A percentile compares a stretch with the other conserved stretches of the same genome.
Conservation (phyloP, 2,797 vertebrate genomes). For the Spinus pinus region DNA sequence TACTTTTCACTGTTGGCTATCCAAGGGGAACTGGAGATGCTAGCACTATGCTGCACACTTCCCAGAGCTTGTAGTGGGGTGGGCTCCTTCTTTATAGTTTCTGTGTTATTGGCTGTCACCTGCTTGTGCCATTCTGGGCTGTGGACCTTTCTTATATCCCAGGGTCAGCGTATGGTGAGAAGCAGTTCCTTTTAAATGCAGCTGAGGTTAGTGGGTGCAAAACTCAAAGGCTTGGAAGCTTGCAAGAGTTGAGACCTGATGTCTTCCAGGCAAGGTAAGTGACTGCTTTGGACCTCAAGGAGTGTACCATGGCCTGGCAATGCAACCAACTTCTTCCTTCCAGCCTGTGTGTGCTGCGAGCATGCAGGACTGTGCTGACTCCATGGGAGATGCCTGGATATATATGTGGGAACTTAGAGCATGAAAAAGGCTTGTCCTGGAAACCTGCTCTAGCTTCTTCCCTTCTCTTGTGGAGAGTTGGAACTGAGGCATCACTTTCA, state of each 20-base stretch:
- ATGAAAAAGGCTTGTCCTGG: neutral
- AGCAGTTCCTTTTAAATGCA: neutral
- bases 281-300: neutral
- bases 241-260: accelerated
- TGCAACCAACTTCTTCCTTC: accelerated
- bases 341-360: accelerated
- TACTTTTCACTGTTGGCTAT: neutral
- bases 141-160: neutral
- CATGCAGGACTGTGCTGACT: neutral
- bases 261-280: neutral
- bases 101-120: neutral
- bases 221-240: neutral
- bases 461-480: neutral
- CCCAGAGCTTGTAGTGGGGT: accelerated
- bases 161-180: neutral
- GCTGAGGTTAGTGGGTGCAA: accelerated
- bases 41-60: accelerated
- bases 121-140: neutral
- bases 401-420: neutral
- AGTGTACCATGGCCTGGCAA: neutral
- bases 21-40: neutral
- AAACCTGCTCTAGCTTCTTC: neutral
- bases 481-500: neutral
- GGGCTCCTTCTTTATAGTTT: neutral
- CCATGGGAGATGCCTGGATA: neutral